These are phyloP conservation scores for Drosophila yakuba DNA, from an alignment of 1,140 invertebrate genomes.

Conservation along the genomic window DNA sequence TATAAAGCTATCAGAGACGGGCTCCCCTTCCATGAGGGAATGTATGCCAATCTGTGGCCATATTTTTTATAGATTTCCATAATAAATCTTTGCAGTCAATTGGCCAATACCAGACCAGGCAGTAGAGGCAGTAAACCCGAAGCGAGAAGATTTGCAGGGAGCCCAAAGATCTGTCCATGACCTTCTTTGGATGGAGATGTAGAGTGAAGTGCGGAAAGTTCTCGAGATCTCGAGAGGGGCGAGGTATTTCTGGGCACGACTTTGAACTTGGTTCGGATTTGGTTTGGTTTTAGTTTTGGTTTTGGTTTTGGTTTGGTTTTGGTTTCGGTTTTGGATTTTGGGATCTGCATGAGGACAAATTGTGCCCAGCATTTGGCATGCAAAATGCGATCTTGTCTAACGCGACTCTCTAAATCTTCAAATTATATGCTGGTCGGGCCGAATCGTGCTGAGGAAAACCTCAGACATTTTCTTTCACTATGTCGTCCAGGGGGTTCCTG, in stretches of 20 bases:
- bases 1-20: slow-evolving; percentile 30
- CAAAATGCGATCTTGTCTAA: slow-evolving; percentile 63
- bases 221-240: slow-evolving; percentile 35
- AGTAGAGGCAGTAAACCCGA: slow-evolving; percentile 1
- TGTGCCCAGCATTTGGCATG: slow-evolving; percentile 73
- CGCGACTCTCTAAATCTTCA: slow-evolving; percentile 61
- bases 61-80: slow-evolving; percentile 81
- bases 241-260: slow-evolving; percentile 61
- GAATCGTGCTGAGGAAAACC: slow-evolving; percentile 53
- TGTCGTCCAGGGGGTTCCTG: slow-evolving; percentile 29
- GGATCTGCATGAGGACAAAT: slow-evolving; percentile 61
- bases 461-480: slow-evolving; percentile 55
- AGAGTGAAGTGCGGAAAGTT: slow-evolving; percentile 53
- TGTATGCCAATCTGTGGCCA: slow-evolving; percentile 67
- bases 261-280: slow-evolving; percentile 74
- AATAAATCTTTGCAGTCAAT: slow-evolving; percentile 77
- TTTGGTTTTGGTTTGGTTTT: slow-evolving; percentile 15
- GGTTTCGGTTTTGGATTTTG: slow-evolving; percentile 20
- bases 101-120: slow-evolving; percentile 52
- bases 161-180: slow-evolving; percentile 79
- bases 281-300: slow-evolving; percentile 48
- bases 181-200: slow-evolving; percentile 69
- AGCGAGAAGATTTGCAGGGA: slow-evolving; percentile 17
- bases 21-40: slow-evolving; percentile 24
- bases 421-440: slow-evolving; percentile 65